Percentiles rank a stretch among this genome's conserved stretches.
Conservation (phyloP, 2,113 vertebrate genomes). For the Ciconia maguari region DNA sequence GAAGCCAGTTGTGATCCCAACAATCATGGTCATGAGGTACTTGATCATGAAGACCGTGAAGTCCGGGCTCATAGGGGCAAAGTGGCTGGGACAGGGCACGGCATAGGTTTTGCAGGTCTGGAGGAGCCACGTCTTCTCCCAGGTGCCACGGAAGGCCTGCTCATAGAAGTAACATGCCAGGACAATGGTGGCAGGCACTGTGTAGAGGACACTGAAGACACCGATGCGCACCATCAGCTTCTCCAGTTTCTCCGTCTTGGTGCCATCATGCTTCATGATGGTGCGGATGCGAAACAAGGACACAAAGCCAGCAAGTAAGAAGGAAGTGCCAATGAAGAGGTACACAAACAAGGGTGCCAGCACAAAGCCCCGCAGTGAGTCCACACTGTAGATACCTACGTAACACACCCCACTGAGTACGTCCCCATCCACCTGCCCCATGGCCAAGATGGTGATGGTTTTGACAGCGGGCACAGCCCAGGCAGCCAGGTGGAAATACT, state of each 20-base stretch:
- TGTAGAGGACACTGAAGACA: slow-evolving; percentile 88
- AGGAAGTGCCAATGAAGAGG: slow-evolving; percentile 89
- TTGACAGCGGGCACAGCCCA: slow-evolving; percentile 91
- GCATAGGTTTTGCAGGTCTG: slow-evolving; percentile 89
- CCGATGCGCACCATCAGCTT: slow-evolving; percentile 92
- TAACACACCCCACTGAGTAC: slow-evolving; percentile 92
- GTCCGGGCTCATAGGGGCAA: slow-evolving; percentile 84
- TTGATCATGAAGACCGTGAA: slow-evolving; percentile 95
- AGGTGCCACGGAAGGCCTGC: slow-evolving; percentile 86
- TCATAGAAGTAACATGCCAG: slow-evolving; percentile 92
- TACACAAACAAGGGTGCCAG: slow-evolving; percentile 88
- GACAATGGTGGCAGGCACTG: slow-evolving; percentile 85
- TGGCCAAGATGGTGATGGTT: slow-evolving; percentile 87
- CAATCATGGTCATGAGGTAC: slow-evolving; percentile 95
- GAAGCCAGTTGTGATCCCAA: slow-evolving; percentile 90
- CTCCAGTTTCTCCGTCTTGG: slow-evolving; percentile 93
- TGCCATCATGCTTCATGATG: slow-evolving; percentile 98
- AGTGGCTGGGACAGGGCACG: slow-evolving; percentile 81
- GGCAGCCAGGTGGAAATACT: slow-evolving; percentile 91
- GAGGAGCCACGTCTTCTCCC: slow-evolving; percentile 89
- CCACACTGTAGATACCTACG: slow-evolving; percentile 85
- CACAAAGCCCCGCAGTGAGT: slow-evolving; percentile 87
- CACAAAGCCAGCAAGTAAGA: slow-evolving; percentile 89
- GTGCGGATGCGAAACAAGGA: slow-evolving; percentile 95
- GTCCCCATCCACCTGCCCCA: slow-evolving; percentile 91